phyloP scores from a whole-genome alignment of 2,113 vertebrate genomes.

The Hemicordylus capensis region DNA sequence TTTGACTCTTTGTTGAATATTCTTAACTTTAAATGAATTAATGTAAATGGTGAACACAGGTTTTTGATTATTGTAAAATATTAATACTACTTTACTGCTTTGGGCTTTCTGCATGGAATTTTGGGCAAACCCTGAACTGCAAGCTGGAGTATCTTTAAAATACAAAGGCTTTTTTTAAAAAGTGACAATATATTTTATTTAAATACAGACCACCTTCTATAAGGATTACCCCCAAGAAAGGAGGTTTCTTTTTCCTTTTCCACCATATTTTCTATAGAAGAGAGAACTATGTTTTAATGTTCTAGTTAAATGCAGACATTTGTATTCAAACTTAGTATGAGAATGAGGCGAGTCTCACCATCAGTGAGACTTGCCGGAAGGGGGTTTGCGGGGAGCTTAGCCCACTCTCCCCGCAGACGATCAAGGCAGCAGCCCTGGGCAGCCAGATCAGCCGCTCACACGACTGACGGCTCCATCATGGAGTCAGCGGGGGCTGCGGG shows the following conservation, averaged over 20 bases:
- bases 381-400: too few relatives aligned
- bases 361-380: too few relatives aligned
- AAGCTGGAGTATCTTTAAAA: background rate
- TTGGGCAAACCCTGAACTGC: background rate
- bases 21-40: background rate
- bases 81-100: background rate
- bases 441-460: too few relatives aligned
- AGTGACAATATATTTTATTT: background rate
- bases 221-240: background rate
- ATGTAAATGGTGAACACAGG: background rate
- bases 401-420: too few relatives aligned
- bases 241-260: background rate
- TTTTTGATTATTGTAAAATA: background rate
- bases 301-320: background rate
- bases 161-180: background rate
- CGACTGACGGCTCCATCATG: too few relatives aligned
- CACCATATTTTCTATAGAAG: background rate
- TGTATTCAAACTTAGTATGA: background rate
- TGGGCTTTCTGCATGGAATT: background rate
- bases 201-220: background rate
- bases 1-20: background rate
- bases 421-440: too few relatives aligned
- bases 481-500: too few relatives aligned
- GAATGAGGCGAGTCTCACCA: too few relatives aligned
- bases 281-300: background rate